Evolutionary conservation across 1,140 invertebrate species (phyloP).

Genomic region (Cyclina sinensis): DNA sequence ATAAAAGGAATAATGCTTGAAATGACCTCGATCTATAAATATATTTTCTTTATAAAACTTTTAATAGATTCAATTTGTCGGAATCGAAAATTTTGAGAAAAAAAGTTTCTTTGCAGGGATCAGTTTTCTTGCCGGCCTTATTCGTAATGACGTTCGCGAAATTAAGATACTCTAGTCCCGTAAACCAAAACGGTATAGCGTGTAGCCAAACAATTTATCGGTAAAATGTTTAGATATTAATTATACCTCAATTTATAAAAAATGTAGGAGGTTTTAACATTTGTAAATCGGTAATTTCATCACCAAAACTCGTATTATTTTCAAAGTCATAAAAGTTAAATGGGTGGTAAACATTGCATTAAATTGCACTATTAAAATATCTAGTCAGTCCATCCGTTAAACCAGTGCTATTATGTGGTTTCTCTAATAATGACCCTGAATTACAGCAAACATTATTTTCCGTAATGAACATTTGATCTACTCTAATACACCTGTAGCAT

Average conservation of each 20-base stretch:
- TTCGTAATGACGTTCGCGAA: constrained; percentile 5
- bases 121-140: not conserved
- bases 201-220: not conserved
- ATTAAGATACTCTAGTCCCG: not conserved
- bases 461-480: constrained; percentile 11
- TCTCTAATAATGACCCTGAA: constrained; percentile 17
- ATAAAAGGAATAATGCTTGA: too few species aligned
- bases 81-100: too few species aligned
- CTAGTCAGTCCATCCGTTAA: constrained; percentile 23
- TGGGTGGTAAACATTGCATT: constrained; percentile 45
- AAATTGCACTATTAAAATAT: constrained; percentile 55
- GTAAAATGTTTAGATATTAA: constrained; percentile 28
- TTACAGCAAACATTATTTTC: constrained; percentile 19
- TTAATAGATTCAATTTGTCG: too few species aligned
- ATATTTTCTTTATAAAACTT: too few species aligned
- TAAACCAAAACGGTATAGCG: not conserved
- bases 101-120: too few species aligned
- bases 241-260: constrained; percentile 23
- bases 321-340: constrained; percentile 53
- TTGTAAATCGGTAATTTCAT: constrained; percentile 44
- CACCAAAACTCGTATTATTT: constrained; percentile 21
- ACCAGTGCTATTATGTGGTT: constrained; percentile 7
- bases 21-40: too few species aligned
- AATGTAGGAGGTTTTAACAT: constrained; percentile 5
- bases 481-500: constrained; percentile 32